Evolutionary conservation across 1,140 invertebrate species (phyloP), one percentile per base, ranked within the genome.

Genomic region (Lutraria rhynchaena): DNA sequence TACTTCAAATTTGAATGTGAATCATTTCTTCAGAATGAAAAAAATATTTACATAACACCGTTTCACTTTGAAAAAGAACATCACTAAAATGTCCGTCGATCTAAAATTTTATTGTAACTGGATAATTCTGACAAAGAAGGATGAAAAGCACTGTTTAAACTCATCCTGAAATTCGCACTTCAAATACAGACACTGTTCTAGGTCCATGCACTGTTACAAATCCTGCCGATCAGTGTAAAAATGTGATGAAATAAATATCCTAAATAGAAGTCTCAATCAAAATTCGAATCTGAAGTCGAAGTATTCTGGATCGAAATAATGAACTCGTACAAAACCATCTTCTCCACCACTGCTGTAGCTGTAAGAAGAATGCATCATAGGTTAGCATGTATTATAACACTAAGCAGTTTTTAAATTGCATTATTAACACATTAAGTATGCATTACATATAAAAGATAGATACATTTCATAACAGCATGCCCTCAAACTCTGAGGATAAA

Each of bases 281-380:
- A 96, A 98, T 94, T 99, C 98, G 93, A 99, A 98, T 88, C 96
- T 96, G 92, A 98, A 99, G 89, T 99, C 98, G 93, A 97, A 98
- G 93, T 99, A 99, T 33, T 96, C 95, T 90, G 95, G 95, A 94
- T 99, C 99, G 92, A 99, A 99, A 88, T 95, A 95, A 92, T 99
- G 98, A 65, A 99, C 95, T 89, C 98, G 94, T 33, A 99, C 96
- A 93, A 98, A 99, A 94, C 99, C 99, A 92, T 99, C 99, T 94
- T 99, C 99, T 90, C 98, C 99, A 53, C 99, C 99, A 83, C 97
- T 98, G 69, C 96, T 96, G 91, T 98, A 99, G 91, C 97, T 93
- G 87, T 70, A 90, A 89, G 41, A 83, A 29, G 84, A 70, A 84
- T 80, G 87, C 15, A 46, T 27, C 49, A 53, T 7, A 58, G n/a